Evolutionary conservation across 23 tunicate genomes (phyloP).

Genomic region (Styela plicata): DNA sequence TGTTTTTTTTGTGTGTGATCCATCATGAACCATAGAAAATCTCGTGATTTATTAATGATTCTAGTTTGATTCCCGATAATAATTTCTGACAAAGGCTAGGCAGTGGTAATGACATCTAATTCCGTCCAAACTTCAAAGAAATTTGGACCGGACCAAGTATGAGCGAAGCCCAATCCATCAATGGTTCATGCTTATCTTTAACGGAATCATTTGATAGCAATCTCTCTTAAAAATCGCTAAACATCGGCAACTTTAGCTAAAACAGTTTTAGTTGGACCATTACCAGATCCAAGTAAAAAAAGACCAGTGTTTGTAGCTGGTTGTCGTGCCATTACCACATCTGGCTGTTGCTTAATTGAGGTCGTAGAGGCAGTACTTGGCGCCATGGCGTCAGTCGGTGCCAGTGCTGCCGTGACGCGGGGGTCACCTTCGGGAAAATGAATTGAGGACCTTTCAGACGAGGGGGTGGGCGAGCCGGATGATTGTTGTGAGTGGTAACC

Average conservation of each 20-base stretch:
- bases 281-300: neutral
- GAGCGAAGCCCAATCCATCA: no score
- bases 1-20: no score
- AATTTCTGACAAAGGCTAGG: no score
- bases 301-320: neutral
- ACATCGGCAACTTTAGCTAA: slow-evolving; percentile 26
- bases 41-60: no score
- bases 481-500: slow-evolving; percentile 94
- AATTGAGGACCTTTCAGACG: slow-evolving; percentile 44
- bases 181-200: no score
- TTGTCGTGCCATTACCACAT: neutral
- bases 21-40: no score
- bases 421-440: slow-evolving; percentile 45
- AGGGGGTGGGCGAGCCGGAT: slow-evolving; percentile 92
- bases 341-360: neutral
- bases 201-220: no score
- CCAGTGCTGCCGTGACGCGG: slow-evolving; percentile 3
- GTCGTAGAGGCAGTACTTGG: neutral
- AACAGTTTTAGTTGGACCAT: slow-evolving; percentile 11
- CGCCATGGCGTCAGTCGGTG: neutral
- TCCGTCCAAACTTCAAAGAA: no score
- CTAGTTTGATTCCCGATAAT: no score
- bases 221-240: no score
- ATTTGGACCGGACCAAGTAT: no score
- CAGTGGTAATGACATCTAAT: no score